Base-by-base conservation (phyloP, 1,140 invertebrate genomes). In the Coenobita brevimanus region DNA sequence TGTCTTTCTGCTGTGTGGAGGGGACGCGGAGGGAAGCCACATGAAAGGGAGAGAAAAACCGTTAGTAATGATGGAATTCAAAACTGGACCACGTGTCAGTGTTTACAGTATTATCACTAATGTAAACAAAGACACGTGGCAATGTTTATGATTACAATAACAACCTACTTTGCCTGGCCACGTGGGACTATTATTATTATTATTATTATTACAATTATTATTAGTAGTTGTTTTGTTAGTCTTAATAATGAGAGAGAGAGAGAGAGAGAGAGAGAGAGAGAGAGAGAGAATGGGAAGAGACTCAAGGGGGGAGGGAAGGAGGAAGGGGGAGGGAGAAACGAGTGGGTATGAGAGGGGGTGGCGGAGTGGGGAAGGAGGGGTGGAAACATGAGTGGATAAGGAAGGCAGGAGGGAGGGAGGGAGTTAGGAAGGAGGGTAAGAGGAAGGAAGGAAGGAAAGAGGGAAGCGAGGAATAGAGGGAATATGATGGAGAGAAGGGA, bases 201-300 rank as follows among this genome's bases (percentile, higher is more conserved):
- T n/a, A n/a, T n/a, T n/a, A n/a, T n/a, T n/a, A n/a, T n/a, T n/a
- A n/a, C n/a, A n/a, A n/a, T n/a, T n/a, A n/a, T n/a, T n/a, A n/a
- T n/a, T n/a, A n/a, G n/a, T n/a, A n/a, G n/a, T n/a, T n/a, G n/a
- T n/a, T n/a, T n/a, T n/a, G n/a, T n/a, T n/a, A n/a, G n/a, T n/a
- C n/a, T n/a, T n/a, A n/a, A n/a, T n/a, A n/a, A n/a, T n/a, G 43
- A 17, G 76, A 79, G 43, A 15, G 76, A 79, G 76, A 27, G 76
- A 79, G 76, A 27, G 76, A 79, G 76, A 17, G 43, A 79, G 76
- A 27, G 46, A 54, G 46, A 38, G 36, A 17, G 36, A 24, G 57
- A 24, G 36, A 38, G 60, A 41, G 33, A 64, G 30, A n/a, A 27
- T 38, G 33, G 38, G 60, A 41, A 2, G 24, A 24, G 30, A 17